Percentiles rank a stretch among this genome's conserved stretches.
phyloP scores from a whole-genome alignment of 2,797 vertebrate genomes.

The Anguilla megastoma region DNA sequence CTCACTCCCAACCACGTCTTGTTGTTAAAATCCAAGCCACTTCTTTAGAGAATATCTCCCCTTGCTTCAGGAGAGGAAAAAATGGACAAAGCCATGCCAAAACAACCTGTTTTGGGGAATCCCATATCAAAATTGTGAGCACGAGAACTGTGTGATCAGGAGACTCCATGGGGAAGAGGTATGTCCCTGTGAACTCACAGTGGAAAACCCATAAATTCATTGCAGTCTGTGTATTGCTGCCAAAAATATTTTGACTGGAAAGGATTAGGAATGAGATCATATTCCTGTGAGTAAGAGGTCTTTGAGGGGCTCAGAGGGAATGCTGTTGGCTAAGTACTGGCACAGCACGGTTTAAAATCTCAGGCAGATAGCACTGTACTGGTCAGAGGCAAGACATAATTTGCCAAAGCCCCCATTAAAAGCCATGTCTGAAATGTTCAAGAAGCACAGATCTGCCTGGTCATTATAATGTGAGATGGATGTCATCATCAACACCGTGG shows the following conservation, averaged over 20 bases:
- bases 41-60: too few species aligned
- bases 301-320: not conserved
- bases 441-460: not conserved
- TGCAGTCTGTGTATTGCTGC: not conserved
- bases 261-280: constrained; percentile 1
- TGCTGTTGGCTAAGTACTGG: not conserved
- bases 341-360: not conserved
- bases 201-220: not conserved
- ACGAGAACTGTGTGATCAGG: not conserved
- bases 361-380: not conserved
- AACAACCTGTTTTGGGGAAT: not conserved
- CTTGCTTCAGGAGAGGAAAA: too few species aligned
- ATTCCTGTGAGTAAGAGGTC: not conserved
- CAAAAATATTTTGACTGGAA: not conserved
- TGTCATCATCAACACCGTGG: not conserved
- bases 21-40: too few species aligned
- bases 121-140: not conserved
- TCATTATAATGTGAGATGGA: not conserved
- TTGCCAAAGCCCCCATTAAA: not conserved
- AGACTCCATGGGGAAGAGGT: not conserved
- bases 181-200: not conserved
- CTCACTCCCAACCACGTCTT: too few species aligned
- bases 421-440: not conserved
- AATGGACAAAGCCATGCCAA: too few species aligned
- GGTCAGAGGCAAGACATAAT: not conserved